These are phyloP conservation scores for Brachyhypopomus gauderio DNA, from an alignment of 2,113 vertebrate species.

Conservation along the genomic window DNA sequence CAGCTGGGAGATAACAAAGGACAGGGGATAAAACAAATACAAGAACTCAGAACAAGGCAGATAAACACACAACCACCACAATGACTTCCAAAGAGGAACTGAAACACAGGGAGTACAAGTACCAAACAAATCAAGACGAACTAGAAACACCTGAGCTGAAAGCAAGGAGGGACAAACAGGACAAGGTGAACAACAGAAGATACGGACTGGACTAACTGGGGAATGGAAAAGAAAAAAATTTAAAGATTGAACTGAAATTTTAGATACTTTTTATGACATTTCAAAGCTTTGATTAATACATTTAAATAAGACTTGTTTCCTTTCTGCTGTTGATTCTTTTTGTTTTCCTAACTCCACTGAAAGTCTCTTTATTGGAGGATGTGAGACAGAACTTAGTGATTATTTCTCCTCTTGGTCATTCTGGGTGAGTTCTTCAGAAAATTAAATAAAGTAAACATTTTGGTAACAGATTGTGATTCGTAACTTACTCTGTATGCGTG, in stretches of 20 bases:
- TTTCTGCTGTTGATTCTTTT: constrained; percentile 74
- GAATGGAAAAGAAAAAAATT: constrained; percentile 63
- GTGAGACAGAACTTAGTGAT: constrained; percentile 66
- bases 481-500: constrained; percentile 6
- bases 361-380: constrained; percentile 47
- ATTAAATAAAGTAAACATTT: constrained; percentile 79
- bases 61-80: too few species aligned
- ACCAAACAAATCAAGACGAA: too few species aligned
- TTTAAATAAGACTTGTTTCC: constrained; percentile 77
- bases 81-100: too few species aligned
- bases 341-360: constrained; percentile 62
- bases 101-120: too few species aligned
- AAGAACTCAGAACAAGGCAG: too few species aligned
- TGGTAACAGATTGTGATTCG: constrained; percentile 65
- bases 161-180: too few species aligned
- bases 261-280: constrained; percentile 81
- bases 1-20: too few species aligned
- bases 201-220: too few species aligned
- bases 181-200: too few species aligned
- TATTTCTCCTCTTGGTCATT: constrained; percentile 76
- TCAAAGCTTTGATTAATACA: constrained; percentile 81
- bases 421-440: constrained; percentile 78
- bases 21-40: too few species aligned
- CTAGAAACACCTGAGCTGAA: too few species aligned
- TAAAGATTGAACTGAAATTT: constrained; percentile 64